Evolutionary conservation across 2,113 vertebrate species (phyloP), one percentile per base, ranked within the genome.

Genomic region (Tamias sibiricus): DNA sequence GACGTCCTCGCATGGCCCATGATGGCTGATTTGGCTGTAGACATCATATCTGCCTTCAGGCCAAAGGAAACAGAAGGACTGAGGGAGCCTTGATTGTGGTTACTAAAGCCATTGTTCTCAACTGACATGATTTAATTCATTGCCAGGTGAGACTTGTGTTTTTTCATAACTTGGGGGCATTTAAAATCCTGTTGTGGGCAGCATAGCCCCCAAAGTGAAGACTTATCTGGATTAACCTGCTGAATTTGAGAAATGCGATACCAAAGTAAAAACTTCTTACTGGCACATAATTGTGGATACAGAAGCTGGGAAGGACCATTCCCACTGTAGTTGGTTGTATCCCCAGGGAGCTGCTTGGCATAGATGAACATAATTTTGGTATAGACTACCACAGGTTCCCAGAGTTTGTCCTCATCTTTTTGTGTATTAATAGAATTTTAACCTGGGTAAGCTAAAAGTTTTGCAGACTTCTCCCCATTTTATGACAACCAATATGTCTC

Each of bases 371-470:
- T 35, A 20, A 40, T 79, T 87, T 90, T 94, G 59, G 59, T 75
- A 95, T 59, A 92, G 40, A 49, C 1, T 59, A 5, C 19, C 72
- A 85, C 42, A 49, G 32, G 77, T 85, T 52, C 37, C 86, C 64
- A 75, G 4, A 14, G 76, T 90, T 71, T 92, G 6, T 66, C 76
- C 52, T 90, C 6, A 64, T 77, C 42, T 49, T 87, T 8, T 87
- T 91, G 35, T 35, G 13, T 40, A 59, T 86, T 87, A 97, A 82
- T 69, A 91, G 32, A 79, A 76, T 75, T 96, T 90, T 76, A 92
- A 81, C 72, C 32, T 77, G 59, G 75, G 44, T 66, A 44, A 84
- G 66, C 42, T 77, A 82, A 62, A 64, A 47, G 11, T 44, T 44
- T 54, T 52, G 26, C 20, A 94, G 40, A 16, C 20, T 42, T 37